Conservation (phyloP, 2,888 invertebrate species). For the Digitonthophagus gazella region DNA sequence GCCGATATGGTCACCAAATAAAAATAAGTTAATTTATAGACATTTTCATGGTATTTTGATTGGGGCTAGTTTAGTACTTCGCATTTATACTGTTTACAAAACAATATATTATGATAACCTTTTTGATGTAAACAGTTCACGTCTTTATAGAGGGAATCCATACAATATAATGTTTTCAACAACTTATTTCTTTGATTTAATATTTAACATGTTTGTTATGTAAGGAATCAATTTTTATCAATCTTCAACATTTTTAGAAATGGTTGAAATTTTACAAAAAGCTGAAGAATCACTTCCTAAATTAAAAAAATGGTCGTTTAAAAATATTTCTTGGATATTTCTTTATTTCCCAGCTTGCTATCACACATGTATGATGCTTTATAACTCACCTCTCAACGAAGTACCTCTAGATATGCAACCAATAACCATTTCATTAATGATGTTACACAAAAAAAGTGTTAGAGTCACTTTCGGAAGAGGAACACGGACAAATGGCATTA, state of each 20-base stretch:
- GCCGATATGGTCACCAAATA: background rate
- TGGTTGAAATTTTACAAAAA: too few species aligned
- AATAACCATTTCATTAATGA: background rate
- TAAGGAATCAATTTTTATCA: background rate
- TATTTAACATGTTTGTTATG: background rate
- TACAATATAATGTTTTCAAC: background rate
- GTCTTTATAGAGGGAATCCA: background rate
- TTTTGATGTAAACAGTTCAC: too few species aligned
- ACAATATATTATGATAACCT: too few species aligned
- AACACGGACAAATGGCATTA: too few species aligned
- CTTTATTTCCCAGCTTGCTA: background rate
- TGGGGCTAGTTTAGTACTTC: background rate
- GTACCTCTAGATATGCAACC: background rate
- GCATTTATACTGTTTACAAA: background rate
- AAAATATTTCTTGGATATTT: background rate
- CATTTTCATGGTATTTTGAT: background rate
- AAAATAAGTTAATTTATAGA: background rate
- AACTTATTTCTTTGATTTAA: background rate
- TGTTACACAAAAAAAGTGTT: too few species aligned
- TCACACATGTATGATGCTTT: background rate
- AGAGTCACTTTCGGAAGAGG: too few species aligned
- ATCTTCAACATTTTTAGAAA: background rate
- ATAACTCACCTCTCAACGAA: background rate
- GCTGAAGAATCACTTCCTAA: too few species aligned
- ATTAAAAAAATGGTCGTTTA: background rate